phyloP scores from a whole-genome alignment of 2,113 vertebrate genomes.

The Erythrocercus mccallii region DNA sequence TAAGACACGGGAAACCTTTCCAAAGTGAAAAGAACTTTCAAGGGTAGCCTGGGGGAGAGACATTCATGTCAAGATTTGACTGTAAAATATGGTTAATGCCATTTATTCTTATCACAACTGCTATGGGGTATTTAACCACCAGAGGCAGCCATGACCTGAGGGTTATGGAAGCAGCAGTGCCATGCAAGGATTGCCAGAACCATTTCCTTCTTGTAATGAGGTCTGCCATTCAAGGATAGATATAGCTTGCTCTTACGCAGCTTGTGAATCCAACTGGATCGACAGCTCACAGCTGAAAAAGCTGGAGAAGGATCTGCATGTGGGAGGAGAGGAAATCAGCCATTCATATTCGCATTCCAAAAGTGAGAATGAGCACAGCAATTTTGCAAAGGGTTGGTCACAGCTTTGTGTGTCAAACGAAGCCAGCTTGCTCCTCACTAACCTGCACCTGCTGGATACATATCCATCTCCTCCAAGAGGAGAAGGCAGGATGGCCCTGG shows the following conservation, averaged over 20 bases:
- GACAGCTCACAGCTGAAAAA: not conserved
- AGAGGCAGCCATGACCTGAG: not conserved
- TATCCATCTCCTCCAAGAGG: not conserved
- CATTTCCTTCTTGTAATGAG: not conserved
- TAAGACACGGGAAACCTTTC: not conserved
- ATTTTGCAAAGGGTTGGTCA: not conserved
- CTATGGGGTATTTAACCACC: not conserved
- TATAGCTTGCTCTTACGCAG: not conserved
- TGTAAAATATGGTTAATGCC: not conserved
- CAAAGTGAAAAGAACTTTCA: not conserved
- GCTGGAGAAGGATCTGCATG: not conserved
- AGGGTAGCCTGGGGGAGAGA: not conserved
- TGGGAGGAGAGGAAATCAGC: not conserved
- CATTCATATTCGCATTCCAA: not conserved
- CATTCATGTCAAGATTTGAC: not conserved
- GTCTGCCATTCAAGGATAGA: not conserved
- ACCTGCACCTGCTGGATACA: not conserved
- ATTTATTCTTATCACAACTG: not conserved
- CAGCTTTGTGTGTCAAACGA: not conserved
- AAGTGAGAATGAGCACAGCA: not conserved
- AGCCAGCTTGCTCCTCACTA: conserved; percentile 9
- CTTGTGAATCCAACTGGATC: not conserved
- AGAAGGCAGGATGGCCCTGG: not conserved
- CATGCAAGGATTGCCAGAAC: not conserved
- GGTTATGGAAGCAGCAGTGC: not conserved